These are phyloP conservation scores for Ormyrus nitidulus DNA, from an alignment of 2,888 invertebrate genomes.

Conservation along the genomic window DNA sequence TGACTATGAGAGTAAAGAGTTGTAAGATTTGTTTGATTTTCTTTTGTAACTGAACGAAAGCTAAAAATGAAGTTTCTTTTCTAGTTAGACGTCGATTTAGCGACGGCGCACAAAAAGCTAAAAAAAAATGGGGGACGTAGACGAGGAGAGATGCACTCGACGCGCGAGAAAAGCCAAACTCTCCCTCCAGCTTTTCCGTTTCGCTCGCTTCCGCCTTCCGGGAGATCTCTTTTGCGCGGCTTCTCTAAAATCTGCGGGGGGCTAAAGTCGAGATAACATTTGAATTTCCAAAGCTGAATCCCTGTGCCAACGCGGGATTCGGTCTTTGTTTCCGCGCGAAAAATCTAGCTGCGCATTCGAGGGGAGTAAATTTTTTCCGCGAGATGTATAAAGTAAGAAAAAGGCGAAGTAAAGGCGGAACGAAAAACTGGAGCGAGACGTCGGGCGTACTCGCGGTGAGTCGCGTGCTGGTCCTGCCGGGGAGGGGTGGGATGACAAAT, in stretches of 20 bases:
- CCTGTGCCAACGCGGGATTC: too few species aligned
- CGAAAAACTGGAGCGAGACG: neutral
- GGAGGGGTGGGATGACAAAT: neutral
- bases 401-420: too few species aligned
- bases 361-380: too few species aligned
- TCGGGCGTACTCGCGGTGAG: neutral
- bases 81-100: conserved; percentile 54
- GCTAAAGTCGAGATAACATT: conserved; percentile 7
- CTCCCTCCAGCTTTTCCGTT: conserved; percentile 10
- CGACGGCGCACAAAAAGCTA: conserved; percentile 38
- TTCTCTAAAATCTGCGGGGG: too few species aligned
- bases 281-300: neutral
- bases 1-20: neutral
- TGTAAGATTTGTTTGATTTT: too few species aligned
- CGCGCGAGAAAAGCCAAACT: conserved; percentile 5
- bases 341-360: too few species aligned
- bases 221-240: too few species aligned
- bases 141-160: conserved; percentile 38
- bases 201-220: neutral
- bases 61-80: conserved; percentile 54
- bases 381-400: too few species aligned
- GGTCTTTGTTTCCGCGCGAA: too few species aligned
- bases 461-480: conserved; percentile 10
- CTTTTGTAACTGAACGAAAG: neutral
- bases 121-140: conserved; percentile 1